phyloP scores from a whole-genome alignment of 2,113 vertebrate genomes.

The Hypanus sabinus region DNA sequence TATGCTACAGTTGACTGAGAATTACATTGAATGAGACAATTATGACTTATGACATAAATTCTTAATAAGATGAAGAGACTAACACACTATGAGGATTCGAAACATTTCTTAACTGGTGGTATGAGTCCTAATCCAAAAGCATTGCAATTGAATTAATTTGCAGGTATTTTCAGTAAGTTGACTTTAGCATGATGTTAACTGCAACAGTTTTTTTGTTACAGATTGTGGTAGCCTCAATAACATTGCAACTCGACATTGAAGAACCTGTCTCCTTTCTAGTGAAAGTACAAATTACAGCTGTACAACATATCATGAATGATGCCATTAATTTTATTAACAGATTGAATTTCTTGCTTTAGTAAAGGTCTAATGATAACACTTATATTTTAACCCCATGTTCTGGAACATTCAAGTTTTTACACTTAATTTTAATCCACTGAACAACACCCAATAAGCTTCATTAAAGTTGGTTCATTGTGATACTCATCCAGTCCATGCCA shows the following conservation, averaged over 20 bases:
- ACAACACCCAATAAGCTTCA: background rate
- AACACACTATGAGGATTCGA: background rate
- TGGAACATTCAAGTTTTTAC: background rate
- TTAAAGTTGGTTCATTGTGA: background rate
- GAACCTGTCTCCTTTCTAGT: too few relatives aligned
- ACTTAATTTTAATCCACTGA: background rate
- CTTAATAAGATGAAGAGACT: background rate
- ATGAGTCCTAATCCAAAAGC: background rate
- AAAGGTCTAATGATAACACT: background rate
- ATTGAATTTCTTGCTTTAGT: background rate
- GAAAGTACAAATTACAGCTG: background rate
- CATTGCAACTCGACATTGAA: background rate
- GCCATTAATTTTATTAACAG: background rate
- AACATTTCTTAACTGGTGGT: background rate
- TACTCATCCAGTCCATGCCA: too few relatives aligned
- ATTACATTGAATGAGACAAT: conserved; percentile 7
- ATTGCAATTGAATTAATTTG: background rate
- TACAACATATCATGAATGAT: background rate
- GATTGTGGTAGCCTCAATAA: background rate
- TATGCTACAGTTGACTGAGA: background rate
- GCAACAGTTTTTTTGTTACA: background rate
- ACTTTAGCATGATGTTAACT: background rate
- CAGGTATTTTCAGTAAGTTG: too few relatives aligned
- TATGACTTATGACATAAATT: background rate
- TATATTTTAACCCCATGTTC: background rate